Evolutionary conservation across 1,140 invertebrate genomes (phyloP).

Genomic region (Cyrtorhinus lividipennis): DNA sequence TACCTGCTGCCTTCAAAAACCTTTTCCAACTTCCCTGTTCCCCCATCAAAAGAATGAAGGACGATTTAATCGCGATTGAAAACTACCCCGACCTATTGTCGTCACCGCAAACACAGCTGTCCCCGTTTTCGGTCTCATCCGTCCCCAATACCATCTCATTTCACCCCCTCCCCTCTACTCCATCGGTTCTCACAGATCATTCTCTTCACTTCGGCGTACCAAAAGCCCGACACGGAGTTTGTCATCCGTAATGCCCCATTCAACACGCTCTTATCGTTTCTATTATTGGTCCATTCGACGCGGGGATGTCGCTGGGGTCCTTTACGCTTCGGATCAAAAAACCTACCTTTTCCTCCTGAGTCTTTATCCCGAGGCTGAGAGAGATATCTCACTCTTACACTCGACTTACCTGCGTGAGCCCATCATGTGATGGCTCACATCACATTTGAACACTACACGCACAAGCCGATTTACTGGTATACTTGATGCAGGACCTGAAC

Average conservation of each 20-base stretch:
- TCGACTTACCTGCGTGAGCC: neutral
- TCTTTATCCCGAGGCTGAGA: neutral
- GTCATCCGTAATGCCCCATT: conserved; percentile 8
- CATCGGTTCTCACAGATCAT: neutral
- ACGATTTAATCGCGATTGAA: conserved; percentile 7
- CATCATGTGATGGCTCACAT: no score
- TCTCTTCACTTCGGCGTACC: neutral
- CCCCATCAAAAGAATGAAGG: neutral
- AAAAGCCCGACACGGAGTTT: conserved; percentile 5
- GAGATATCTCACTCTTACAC: neutral
- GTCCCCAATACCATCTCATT: neutral
- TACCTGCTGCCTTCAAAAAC: neutral
- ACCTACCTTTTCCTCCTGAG: neutral
- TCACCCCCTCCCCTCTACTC: neutral
- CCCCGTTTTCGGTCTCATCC: neutral
- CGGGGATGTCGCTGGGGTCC: neutral
- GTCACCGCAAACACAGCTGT: neutral
- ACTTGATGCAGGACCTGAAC: no score
- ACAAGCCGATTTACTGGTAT: no score
- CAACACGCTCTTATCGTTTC: conserved; percentile 9
- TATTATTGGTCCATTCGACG: conserved; percentile 5
- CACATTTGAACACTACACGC: no score
- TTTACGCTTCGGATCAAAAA: conserved; percentile 4
- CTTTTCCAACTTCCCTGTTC: no score
- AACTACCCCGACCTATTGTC: neutral